Conservation (phyloP, 2,888 invertebrate species). For the Drosophila borealis region DNA sequence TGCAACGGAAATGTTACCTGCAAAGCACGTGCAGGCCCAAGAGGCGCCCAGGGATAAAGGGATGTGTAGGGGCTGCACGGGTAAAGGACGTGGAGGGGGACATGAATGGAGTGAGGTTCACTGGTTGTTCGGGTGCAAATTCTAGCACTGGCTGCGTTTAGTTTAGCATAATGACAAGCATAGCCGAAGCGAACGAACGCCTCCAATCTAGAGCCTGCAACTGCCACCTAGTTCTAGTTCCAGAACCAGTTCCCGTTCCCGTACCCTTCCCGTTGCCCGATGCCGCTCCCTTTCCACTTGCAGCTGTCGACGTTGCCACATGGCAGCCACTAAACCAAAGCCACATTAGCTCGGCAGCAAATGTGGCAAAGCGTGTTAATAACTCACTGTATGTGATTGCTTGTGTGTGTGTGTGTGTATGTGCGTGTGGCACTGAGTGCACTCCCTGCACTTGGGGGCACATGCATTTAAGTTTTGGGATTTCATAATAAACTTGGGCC, state of each 20-base stretch:
- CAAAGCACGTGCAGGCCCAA: conserved; percentile 66
- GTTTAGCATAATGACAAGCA: conserved; percentile 81
- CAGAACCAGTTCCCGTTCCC: conserved; percentile 5
- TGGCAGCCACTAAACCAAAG: conserved; percentile 75
- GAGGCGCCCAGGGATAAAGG: not conserved
- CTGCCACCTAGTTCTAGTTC: conserved; percentile 26
- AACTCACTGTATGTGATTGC: conserved; percentile 65
- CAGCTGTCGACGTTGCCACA: conserved; percentile 45
- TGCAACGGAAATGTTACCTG: conserved; percentile 80
- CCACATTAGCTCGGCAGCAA: conserved; percentile 79
- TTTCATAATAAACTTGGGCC: conserved; percentile 72
- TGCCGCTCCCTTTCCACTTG: not conserved
- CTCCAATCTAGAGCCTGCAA: conserved; percentile 37
- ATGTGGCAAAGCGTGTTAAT: conserved; percentile 81
- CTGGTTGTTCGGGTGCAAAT: conserved; percentile 70
- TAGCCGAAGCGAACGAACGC: conserved; percentile 43
- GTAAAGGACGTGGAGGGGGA: not conserved
- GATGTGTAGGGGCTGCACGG: not conserved
- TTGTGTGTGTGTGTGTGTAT: conserved; percentile 17
- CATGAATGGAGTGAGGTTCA: conserved; percentile 23
- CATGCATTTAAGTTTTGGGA: conserved; percentile 75
- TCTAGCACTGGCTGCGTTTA: conserved; percentile 79
- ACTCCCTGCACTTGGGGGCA: conserved; percentile 61
- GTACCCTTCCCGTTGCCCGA: not conserved
- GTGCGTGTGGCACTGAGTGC: conserved; percentile 49